phyloP scores from a whole-genome alignment of 2,888 invertebrate species.

The Ophion ellenae region DNA sequence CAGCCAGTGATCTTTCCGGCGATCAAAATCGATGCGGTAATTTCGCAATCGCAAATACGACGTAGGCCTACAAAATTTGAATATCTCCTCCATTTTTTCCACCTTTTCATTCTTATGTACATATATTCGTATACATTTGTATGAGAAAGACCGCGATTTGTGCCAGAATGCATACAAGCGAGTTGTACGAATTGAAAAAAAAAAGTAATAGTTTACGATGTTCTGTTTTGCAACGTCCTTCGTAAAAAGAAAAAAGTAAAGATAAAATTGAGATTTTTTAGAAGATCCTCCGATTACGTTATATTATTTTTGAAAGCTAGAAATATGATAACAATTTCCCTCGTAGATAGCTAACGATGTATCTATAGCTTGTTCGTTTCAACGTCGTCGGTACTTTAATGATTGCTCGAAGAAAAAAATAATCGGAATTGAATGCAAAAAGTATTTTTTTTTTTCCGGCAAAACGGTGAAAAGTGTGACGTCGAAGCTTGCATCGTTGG shows the following conservation, averaged over 20 bases:
- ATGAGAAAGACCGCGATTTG: conserved; percentile 51
- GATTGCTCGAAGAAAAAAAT: background rate
- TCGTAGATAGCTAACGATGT: background rate
- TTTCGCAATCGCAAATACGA: conserved; percentile 38
- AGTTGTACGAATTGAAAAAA: background rate
- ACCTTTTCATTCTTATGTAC: conserved; percentile 62
- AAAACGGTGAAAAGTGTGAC: background rate
- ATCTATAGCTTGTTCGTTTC: background rate
- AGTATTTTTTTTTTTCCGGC: background rate
- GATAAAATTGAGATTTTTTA: background rate
- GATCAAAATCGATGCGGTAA: conserved; percentile 1
- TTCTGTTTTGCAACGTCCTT: background rate
- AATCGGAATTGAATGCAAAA: background rate
- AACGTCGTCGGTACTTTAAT: background rate
- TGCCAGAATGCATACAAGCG: conserved; percentile 34
- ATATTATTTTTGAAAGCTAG: background rate
- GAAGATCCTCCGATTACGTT: background rate
- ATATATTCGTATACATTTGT: conserved; percentile 69
- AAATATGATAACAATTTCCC: background rate
- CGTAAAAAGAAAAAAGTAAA: background rate
- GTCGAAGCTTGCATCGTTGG: too few relatives aligned
- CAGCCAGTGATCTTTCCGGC: conserved; percentile 19
- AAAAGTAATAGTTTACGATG: background rate
- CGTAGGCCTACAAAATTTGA: conserved; percentile 41
- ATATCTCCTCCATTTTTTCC: conserved; percentile 20